Evolutionary conservation across 2,113 vertebrate species (phyloP).

Genomic region (Periophthalmus modestus): DNA sequence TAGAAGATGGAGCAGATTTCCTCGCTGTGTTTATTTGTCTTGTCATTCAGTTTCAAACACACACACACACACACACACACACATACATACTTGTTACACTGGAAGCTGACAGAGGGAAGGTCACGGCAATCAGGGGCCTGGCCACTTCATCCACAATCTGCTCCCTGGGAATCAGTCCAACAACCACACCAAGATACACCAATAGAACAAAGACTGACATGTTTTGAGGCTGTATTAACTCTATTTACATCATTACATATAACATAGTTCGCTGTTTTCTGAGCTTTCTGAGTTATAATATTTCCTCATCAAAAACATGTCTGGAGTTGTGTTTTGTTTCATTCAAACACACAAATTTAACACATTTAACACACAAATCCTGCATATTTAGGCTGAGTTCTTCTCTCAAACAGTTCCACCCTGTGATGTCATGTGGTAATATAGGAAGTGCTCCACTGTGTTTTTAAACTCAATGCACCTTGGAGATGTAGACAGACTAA

Average conservation of each 20-base stretch:
- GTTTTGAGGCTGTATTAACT: neutral
- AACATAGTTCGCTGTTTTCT: too few species aligned
- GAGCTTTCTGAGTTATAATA: too few species aligned
- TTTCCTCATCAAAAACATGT: too few species aligned
- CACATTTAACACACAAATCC: too few species aligned
- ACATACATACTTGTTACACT: neutral
- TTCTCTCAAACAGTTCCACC: too few species aligned
- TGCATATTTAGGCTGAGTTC: too few species aligned
- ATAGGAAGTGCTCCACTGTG: too few species aligned
- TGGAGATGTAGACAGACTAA: too few species aligned
- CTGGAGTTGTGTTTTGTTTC: too few species aligned
- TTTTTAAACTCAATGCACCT: too few species aligned
- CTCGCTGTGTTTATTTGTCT: conserved; percentile 1
- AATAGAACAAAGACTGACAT: neutral
- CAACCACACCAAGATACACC: neutral
- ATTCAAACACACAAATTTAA: too few species aligned
- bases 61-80: neutral
- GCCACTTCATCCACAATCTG: conserved; percentile 7
- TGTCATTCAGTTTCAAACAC: conserved; percentile 3
- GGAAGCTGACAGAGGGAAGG: conserved; percentile 4
- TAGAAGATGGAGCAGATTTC: neutral
- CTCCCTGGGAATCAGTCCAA: conserved; percentile 3
- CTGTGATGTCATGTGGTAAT: too few species aligned
- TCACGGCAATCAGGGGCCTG: conserved; percentile 3
- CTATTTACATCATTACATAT: neutral